Evolutionary conservation across 2,113 vertebrate genomes (phyloP).

Genomic region (Callaeas wilsoni): DNA sequence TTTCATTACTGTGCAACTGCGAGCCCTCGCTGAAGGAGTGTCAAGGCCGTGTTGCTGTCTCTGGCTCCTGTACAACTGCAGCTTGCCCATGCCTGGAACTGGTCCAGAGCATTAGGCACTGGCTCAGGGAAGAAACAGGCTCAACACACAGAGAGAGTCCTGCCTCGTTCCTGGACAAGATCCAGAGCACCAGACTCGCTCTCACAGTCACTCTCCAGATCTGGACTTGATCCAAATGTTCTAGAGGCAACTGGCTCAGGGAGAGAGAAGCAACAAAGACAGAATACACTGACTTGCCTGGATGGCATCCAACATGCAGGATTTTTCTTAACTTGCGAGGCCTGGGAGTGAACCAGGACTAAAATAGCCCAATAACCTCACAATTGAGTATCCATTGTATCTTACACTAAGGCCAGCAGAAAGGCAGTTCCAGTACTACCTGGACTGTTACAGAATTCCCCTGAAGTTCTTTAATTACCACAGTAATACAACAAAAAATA

Average conservation of each 20-base stretch:
- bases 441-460: background rate
- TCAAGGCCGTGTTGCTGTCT: background rate
- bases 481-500: background rate
- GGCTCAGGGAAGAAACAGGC: slow-evolving; percentile 11
- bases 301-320: background rate
- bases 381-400: background rate
- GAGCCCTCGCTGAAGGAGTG: background rate
- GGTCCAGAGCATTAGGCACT: slow-evolving; percentile 42
- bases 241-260: slow-evolving; percentile 48
- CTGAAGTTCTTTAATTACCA: background rate
- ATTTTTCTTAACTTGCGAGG: background rate
- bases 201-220: slow-evolving; percentile 27
- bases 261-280: slow-evolving; percentile 32
- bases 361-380: background rate
- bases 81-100: slow-evolving; percentile 35
- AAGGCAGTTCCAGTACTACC: background rate
- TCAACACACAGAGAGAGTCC: background rate
- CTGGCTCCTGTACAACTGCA: slow-evolving; percentile 42
- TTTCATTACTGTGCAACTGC: background rate
- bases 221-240: slow-evolving; percentile 46
- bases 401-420: background rate
- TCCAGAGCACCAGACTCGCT: slow-evolving; percentile 47
- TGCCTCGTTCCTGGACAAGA: background rate
- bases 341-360: background rate
- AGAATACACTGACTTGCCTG: slow-evolving; percentile 34